Percentiles rank a stretch among this genome's conserved stretches.
Evolutionary conservation across 2,797 vertebrate genomes (phyloP).

Genomic region (Mormyrus proboscirostris): DNA sequence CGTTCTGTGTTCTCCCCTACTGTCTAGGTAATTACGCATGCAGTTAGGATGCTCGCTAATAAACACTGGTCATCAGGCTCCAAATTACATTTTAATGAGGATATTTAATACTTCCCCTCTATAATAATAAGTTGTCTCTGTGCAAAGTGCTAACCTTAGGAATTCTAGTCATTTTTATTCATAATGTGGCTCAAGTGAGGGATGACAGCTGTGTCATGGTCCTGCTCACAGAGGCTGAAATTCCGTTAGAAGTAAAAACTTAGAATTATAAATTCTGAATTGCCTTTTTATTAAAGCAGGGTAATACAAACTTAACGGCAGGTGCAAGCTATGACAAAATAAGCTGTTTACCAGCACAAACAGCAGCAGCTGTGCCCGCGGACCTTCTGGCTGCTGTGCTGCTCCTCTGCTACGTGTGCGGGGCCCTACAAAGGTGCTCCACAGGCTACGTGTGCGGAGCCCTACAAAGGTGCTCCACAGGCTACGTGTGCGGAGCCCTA

Average conservation of each 20-base stretch:
- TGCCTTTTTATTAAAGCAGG: background rate
- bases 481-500: too few species aligned
- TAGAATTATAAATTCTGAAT: background rate
- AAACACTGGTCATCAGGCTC: conserved; percentile 3
- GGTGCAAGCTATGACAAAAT: background rate
- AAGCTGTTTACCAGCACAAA: background rate
- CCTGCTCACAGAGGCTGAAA: background rate
- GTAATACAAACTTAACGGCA: background rate
- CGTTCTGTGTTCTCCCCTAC: background rate
- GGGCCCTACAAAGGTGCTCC: background rate
- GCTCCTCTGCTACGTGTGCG: background rate
- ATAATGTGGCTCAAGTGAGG: background rate
- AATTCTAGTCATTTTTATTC: background rate
- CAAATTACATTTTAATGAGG: conserved; percentile 4
- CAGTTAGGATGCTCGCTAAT: background rate
- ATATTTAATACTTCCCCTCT: background rate
- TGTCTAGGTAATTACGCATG: background rate
- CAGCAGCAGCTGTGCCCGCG: background rate
- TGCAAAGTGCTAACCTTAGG: background rate
- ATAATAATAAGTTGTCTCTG: background rate
- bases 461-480: background rate
- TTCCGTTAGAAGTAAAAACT: background rate
- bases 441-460: background rate
- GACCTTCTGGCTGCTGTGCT: background rate
- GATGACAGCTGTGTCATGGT: background rate